Evolutionary conservation across 2,113 vertebrate genomes (phyloP), one percentile per base, ranked within the genome.

Genomic region (Labeo rohita): DNA sequence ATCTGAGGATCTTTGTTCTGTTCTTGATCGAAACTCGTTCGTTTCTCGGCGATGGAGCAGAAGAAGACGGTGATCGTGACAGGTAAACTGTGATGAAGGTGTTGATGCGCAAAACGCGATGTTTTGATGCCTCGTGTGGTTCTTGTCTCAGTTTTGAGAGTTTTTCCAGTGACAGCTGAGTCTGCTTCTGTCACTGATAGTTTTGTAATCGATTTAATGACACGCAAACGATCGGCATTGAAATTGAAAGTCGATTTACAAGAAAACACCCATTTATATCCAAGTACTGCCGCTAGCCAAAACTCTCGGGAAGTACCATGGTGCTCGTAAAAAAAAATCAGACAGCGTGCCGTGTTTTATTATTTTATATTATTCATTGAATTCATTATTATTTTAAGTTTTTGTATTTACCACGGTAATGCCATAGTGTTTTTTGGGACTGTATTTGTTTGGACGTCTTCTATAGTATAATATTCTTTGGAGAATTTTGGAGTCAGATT

Each of bases 31-130:
- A 66, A 21, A 10, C 28, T 47, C 54, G 6, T 36, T 49, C 10
- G 6, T 49, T 36, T 10, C 3, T 47, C 16, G 12, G 70, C 13
- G n/a, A 95, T 95, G 94, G 90, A 89, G 43, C 88, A 82, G 83
- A 94, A 90, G 90, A 94, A 90, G 88, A 95, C 91, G 80, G 93
- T 95, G n/a, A 34, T 95, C 77, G 93, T 95, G 28, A 95, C 94
- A 91, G 94, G 94, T 90, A 84, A 86, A 47, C 34, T 43, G 16
- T 2, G 54, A n/a, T 43, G 6, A 63, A 80, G 10, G 34, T 21
- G 4, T 39, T 1, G 9, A 18, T 3, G 4, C 34, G 18, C 21
- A 2, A n/a, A 21, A n/a, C 0, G 15, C 43, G 6, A 10, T 50
- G 13, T 36, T 85, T 45, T 8, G 45, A 8, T 4, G 39, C 13